Base-by-base conservation (phyloP, 2,888 invertebrate species). In the Aproaerema taeniolella region DNA sequence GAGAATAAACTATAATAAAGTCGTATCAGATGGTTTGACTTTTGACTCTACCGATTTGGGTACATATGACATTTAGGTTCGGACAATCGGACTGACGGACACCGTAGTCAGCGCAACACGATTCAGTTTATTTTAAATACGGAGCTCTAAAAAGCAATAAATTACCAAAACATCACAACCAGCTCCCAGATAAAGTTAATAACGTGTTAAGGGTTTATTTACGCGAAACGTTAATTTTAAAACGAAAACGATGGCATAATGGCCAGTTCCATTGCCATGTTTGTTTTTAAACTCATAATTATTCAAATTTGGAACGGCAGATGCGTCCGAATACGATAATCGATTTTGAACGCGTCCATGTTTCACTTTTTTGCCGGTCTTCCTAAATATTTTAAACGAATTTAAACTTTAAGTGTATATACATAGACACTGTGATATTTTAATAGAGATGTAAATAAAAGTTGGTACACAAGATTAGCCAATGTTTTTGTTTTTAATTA, bases 221-320 rank as follows among this genome's bases (percentile, higher is more conserved):
- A 74, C 61, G 62, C 62, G 61, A 68, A 65, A 66, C 66, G 76
- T 67, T 70, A 71, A 63, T 68, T 69, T 67, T 62, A 57, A 67
- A 15, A 28, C 36, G 16, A 16, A n/a, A 17, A 13, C 9, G 28
- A 31, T n/a, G 25, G 11, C 34, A 15, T 42, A 42, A 42, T 46
- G 34, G 38, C 40, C 26, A 29, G 42, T 39, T 43, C 41, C 38
- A 31, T 38, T 34, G 14, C 20, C 17, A 15, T 71, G 68, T 75
- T 68, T 73, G 67, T 65, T 68, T 66, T 64, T 64, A 55, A 67
- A 69, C 69, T 62, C 67, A 71, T 78, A 72, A 83, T 82, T 82
- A 82, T 80, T 82, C 67, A 81, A 83, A 82, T 78, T 77, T 75
- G 48, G 74, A 78, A 77, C 69, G 62, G 77, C 83, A 82, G 82